A percentile compares a stretch with the other conserved stretches of the same genome.
Evolutionary conservation across 1,140 invertebrate genomes (phyloP).

Genomic region (Psilanteris sp.): DNA sequence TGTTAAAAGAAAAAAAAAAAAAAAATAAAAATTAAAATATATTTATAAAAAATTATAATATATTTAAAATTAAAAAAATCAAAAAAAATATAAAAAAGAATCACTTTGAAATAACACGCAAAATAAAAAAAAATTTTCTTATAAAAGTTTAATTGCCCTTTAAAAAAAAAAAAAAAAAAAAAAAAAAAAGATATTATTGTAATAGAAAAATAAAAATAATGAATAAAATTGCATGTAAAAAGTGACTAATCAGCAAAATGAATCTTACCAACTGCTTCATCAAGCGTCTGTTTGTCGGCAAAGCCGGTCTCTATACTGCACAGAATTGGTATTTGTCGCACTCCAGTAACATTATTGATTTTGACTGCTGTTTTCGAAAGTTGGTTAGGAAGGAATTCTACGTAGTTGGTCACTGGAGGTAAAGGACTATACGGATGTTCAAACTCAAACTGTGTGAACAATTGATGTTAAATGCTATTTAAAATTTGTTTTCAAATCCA

Average conservation of each 20-base stretch:
- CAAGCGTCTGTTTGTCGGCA: slow-evolving; percentile 49
- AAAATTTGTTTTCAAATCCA: no score
- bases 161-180: no score
- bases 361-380: slow-evolving; percentile 58
- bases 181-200: no score
- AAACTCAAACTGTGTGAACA: slow-evolving; percentile 12
- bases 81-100: no score
- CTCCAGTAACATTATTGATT: slow-evolving; percentile 65
- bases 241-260: not conserved
- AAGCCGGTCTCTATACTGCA: slow-evolving; percentile 48
- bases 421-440: slow-evolving; percentile 23
- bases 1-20: no score
- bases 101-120: no score
- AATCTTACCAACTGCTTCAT: slow-evolving; percentile 1
- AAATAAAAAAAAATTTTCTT: no score
- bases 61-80: no score
- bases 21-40: no score
- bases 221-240: not conserved
- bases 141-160: no score
- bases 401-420: slow-evolving; percentile 34
- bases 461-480: slow-evolving; percentile 5
- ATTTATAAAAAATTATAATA: no score
- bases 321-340: slow-evolving; percentile 61
- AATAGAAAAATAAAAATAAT: no score
- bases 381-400: slow-evolving; percentile 67